Conservation (phyloP, 2,888 invertebrate species). For the Hypomecis punctinalis region DNA sequence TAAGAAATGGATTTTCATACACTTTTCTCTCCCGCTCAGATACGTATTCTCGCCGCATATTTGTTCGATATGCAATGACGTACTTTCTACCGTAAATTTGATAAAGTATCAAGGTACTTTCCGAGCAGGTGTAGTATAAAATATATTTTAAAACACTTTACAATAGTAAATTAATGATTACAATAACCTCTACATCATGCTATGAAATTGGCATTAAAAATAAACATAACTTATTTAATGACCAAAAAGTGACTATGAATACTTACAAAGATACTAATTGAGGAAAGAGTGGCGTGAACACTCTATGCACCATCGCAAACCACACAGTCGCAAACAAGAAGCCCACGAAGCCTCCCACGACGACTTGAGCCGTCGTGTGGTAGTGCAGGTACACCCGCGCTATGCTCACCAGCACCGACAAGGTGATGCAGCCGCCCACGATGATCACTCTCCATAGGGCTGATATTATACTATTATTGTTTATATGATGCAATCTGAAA, state of each 20-base stretch:
- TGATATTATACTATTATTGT: constrained; percentile 91
- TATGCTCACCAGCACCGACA: constrained; percentile 87
- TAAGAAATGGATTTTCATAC: too few relatives aligned
- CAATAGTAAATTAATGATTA: too few relatives aligned
- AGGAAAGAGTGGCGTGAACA: constrained; percentile 94
- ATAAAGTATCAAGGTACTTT: too few relatives aligned
- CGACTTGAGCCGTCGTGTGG: constrained; percentile 92
- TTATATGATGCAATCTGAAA: constrained; percentile 92
- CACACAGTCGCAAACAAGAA: constrained; percentile 90
- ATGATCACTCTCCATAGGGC: constrained; percentile 89
- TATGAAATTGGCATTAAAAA: too few relatives aligned
- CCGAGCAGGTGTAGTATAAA: too few relatives aligned
- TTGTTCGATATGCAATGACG: too few relatives aligned
- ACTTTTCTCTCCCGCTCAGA: too few relatives aligned
- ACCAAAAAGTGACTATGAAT: constrained; percentile 18
- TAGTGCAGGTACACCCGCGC: constrained; percentile 94
- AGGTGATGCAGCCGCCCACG: constrained; percentile 84
- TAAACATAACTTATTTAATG: too few relatives aligned
- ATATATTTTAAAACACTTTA: too few relatives aligned
- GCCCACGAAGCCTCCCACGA: constrained; percentile 91
- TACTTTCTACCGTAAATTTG: too few relatives aligned
- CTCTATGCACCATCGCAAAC: constrained; percentile 92
- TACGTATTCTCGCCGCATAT: too few relatives aligned
- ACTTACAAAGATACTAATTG: constrained; percentile 93
- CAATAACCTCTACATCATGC: too few relatives aligned